Evolutionary conservation across 2,797 vertebrate species (phyloP), one percentile per base, ranked within the genome.

Genomic region (Thripadectes ignobilis): DNA sequence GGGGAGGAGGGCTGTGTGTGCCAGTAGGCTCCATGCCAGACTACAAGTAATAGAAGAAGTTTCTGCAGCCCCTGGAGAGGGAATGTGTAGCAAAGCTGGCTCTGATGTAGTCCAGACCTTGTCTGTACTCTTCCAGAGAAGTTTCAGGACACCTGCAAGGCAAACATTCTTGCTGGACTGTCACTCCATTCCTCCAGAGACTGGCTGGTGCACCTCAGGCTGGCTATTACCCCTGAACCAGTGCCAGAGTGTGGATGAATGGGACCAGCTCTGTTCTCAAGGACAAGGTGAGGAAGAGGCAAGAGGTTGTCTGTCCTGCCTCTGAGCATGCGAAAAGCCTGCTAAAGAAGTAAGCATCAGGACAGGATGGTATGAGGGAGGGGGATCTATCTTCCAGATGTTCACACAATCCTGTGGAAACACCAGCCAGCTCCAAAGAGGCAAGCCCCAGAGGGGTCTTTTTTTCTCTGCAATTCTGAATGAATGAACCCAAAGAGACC

Each of bases 21-120:
- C 79, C 90, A 95, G 66, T 36, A 92, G 83, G 83, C 69, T 86
- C 36, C 19, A 3, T 30, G 69, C 86, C 88, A 93, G 80, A 54
- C 69, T 94, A 4, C n/a, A 55, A 49, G 72, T 26, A 93, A 75
- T 55, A 52, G 71, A 68, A 55, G 21, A 58, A 73, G 59, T 22
- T 81, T 69, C 80, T 86, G 61, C 29, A 76, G 54, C 9, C 24
- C 39, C 51, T 75, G 66, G 30, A 79, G 83, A 66, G 23, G 23
- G 52, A 87, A 79, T 49, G 10, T 57, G 52, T 49, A 57, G 58
- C 74, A n/a, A 71, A 55, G 32, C 27, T 63, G 29, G 19, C 29
- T 81, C 39, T 79, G 90, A 86, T 73, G 55, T 32, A 69, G 39
- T 65, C 67, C 93, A 95, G 85, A 66, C 36, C 58, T 69, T 73